phyloP scores from a whole-genome alignment of 1,140 invertebrate genomes.

The Aporrectodea caliginosa region DNA sequence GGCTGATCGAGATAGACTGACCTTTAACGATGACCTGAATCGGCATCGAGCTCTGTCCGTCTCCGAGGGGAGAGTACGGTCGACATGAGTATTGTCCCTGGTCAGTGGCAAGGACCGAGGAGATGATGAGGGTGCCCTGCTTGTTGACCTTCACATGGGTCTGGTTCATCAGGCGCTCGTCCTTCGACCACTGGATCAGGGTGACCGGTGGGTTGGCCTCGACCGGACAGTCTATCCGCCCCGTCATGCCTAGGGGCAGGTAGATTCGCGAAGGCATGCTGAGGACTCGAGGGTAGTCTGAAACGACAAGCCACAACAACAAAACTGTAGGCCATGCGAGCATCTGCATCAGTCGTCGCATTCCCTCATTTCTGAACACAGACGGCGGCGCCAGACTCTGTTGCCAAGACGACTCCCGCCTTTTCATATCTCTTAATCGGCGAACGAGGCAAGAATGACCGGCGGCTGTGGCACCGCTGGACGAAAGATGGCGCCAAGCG shows the following conservation, averaged over 20 bases:
- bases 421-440: too few species aligned
- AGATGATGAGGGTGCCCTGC: constrained; percentile 43
- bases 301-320: background rate
- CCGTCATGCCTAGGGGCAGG: constrained; percentile 83
- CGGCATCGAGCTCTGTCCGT: constrained; percentile 80
- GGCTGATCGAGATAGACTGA: constrained; percentile 56
- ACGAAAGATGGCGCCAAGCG: too few species aligned
- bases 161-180: constrained; percentile 31
- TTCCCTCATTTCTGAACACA: too few species aligned
- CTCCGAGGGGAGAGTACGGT: constrained; percentile 88
- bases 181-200: constrained; percentile 81
- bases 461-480: too few species aligned
- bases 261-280: constrained; percentile 85
- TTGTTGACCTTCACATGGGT: constrained; percentile 19
- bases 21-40: constrained; percentile 92
- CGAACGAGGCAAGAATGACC: too few species aligned
- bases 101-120: constrained; percentile 53
- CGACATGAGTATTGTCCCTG: constrained; percentile 88
- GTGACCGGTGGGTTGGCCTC: constrained; percentile 91
- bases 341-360: too few species aligned
- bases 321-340: background rate
- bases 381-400: too few species aligned
- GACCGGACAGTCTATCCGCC: constrained; percentile 92
- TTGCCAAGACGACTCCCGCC: too few species aligned
- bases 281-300: constrained; percentile 29